Evolutionary conservation across 2,888 invertebrate genomes (phyloP), one percentile per base, ranked within the genome.

Genomic region (Lasioglossum morio): DNA sequence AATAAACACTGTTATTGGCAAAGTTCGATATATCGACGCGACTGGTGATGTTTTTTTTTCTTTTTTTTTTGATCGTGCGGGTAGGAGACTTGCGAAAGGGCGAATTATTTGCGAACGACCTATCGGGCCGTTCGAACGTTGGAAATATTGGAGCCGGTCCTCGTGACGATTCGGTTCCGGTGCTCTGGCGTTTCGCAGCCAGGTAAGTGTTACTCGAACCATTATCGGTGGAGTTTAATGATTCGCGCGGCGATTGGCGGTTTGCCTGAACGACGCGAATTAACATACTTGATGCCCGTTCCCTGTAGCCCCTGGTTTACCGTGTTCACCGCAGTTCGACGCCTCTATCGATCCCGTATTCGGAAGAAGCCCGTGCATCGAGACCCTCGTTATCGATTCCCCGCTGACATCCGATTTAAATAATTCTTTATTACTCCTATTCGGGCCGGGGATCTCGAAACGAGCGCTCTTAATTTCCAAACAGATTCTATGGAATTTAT

Each of bases 251-350:
- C 87, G 77, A 86, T 86, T 79, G 84, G 81, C 81, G 87, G 86
- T 84, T 81, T 81, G 81, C 77, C 84, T 74, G 84, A 86, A 86
- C 86, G 86, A 74, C 74, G 74, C 53, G 84, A 87, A 87, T 87
- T 86, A 87, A 86, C 86, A 84, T 87, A 84, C 86, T 84, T 57
- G 87, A 83, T 83, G 86, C 75, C 69, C 40, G 60, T 57, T 70
- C 73, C 70, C 69, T 70, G 75, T 81, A 81, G 81, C 83, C 79
- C 69, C 79, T 23, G 81, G 81, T 87, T 87, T 79, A 86, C 84
- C 85, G 27, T 81, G 75, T 73, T 76, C 75, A 74, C 84, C 78
- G 63, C 85, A 79, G 69, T 79, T 77, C 77, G 16, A 84, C 48
- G 75, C 57, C 57, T 72, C 57, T 43, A 84, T 80, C 79, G 85